A percentile compares a stretch with the other conserved stretches of the same genome.
Evolutionary conservation across 1,140 invertebrate genomes (phyloP).

Genomic region (Ceratina calcarata): DNA sequence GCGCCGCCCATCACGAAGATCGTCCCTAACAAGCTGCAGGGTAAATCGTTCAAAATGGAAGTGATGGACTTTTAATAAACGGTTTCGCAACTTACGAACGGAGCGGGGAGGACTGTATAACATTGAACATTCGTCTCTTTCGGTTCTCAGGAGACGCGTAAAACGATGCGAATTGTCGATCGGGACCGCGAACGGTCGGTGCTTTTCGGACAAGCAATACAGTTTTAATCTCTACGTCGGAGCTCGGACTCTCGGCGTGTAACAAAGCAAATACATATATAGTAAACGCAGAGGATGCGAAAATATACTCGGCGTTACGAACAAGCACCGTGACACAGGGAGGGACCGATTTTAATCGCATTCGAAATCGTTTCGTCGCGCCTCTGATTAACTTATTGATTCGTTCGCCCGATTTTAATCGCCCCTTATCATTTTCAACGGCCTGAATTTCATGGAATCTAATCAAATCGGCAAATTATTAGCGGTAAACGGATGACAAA

Average conservation of each 20-base stretch:
- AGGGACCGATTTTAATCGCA: background rate
- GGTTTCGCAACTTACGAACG: too few species aligned
- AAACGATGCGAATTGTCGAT: constrained; percentile 18
- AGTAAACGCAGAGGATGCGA: background rate
- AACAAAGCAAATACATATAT: background rate
- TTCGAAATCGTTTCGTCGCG: constrained; percentile 21
- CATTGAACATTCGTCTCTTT: constrained; percentile 5
- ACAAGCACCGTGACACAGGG: too few species aligned
- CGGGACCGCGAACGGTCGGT: constrained; percentile 14
- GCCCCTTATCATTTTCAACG: background rate
- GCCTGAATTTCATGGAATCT: background rate
- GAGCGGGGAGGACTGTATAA: constrained; percentile 1
- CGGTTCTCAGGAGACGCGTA: background rate
- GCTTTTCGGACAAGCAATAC: constrained; percentile 37
- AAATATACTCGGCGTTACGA: background rate
- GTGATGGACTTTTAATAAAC: constrained; percentile 76
- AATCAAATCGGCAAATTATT: background rate
- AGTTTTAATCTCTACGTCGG: constrained; percentile 18
- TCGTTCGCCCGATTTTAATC: constrained; percentile 17
- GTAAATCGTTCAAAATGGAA: constrained; percentile 79
- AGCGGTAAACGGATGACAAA: background rate
- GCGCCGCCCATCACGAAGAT: constrained; percentile 70
- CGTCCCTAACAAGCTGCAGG: constrained; percentile 69
- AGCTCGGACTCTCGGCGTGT: background rate
- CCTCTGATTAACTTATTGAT: constrained; percentile 3